Evolutionary conservation across 2,888 invertebrate genomes (phyloP), one percentile per base, ranked within the genome.

Genomic region (Blera fallax): DNA sequence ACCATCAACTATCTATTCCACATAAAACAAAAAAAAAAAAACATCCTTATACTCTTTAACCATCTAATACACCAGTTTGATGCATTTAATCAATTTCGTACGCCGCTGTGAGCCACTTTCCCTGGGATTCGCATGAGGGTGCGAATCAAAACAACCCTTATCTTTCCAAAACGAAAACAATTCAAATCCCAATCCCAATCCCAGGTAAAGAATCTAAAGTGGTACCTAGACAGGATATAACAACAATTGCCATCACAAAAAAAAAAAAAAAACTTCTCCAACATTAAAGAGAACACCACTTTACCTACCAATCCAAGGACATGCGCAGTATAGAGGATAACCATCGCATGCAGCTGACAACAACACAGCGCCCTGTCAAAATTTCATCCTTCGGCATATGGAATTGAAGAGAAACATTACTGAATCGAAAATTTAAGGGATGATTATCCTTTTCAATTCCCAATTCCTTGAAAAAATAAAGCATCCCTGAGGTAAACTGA

Each of bases 91-190:
- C 84, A 84, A 84, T 80, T 84, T 50, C 21, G 52, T 76, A 52
- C 74, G 58, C 69, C 48, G 40, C 64, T 45, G 45, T 73, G 80
- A 50, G 70, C 80, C 50, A 74, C 60, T 64, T 50, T 62, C 27
- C 48, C 27, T 54, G 54, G 29, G 4, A 48, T 60, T 60, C 56
- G 80, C 69, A 70, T 69, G 69, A 74, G 52, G 65, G 80, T 80
- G 84, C 69, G 74, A 84, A 84, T 79, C 58, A 80, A 80, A 84
- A 70, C 84, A 80, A 74, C 84, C 84, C 84, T 76, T 45, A 76
- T 52, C 74, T 70, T 16, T 37, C 34, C 0, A 5, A 56, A 54
- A 69, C 21, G 24, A 72, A 74, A 69, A 54, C 69, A 74, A 69
- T 69, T 69, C 62, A 40, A 84, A 56, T 74, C 18, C 58, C 34